Evolutionary conservation across 2,113 vertebrate species (phyloP), one percentile per base, ranked within the genome.

Genomic region (Caloenas nicobarica): DNA sequence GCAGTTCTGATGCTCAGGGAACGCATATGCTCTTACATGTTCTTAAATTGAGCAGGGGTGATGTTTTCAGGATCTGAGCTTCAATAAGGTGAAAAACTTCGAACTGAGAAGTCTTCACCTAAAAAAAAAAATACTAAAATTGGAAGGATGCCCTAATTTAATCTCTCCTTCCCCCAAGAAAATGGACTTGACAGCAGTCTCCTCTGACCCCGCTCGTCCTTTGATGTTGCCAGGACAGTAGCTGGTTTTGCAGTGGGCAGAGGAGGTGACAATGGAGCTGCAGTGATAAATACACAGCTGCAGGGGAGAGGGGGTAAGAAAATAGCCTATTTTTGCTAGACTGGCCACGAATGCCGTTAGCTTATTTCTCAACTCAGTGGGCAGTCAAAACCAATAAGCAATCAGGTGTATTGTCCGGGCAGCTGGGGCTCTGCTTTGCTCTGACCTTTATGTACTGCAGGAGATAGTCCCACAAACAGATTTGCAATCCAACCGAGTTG

Each of bases 351-450:
- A 95, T 81, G 56, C 81, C 31, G 4, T 72, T 93, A 78, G 79
- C 70, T 94, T 71, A 70, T 81, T 74, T 96, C 88, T 26, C 91
- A 94, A 82, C 96, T 93, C 93, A 96, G 95, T 92, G 93, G 96
- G 95, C 91, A 96, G 93, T 96, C 94, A 97, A 33, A 97, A 70
- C 9, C 96, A 95, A 91, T 97, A 93, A 96, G 96, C 95, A 73
- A 69, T 96, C 96, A 96, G 94, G 95, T 97, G 91, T 42, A 91
- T 96, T 95, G 92, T 93, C 62, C 5, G 0, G 96, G 87, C 95
- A 95, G 96, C 96, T 97, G 95, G 88, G 94, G 87, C 95, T 94
- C 77, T 4, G 70, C 94, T 86, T 61, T 15, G 53, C 76, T 3
- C 92, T 94, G 93, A 97, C 96, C 96, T 93, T 61, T 96, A 51